Conservation (phyloP, 2,888 invertebrate genomes). For the Laothoe populi region DNA sequence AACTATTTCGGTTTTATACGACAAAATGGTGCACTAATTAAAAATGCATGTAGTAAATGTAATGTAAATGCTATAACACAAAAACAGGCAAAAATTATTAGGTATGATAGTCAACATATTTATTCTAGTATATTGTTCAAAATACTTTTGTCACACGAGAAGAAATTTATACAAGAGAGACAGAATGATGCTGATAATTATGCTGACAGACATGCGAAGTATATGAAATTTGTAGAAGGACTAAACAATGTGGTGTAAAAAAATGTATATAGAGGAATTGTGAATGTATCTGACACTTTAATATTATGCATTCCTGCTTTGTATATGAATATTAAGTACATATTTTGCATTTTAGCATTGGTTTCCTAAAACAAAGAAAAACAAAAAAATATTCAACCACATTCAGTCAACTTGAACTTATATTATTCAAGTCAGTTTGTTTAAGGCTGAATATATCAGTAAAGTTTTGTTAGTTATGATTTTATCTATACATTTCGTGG, state of each 20-base stretch:
- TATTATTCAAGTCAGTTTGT: too few species aligned
- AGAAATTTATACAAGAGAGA: conserved; percentile 71
- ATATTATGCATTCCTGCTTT: conserved; percentile 16
- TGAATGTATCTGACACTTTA: not conserved
- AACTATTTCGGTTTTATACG: conserved; percentile 72
- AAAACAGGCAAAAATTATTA: conserved; percentile 69
- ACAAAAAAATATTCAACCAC: too few species aligned
- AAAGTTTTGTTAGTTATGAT: too few species aligned
- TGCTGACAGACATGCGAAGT: conserved; percentile 81
- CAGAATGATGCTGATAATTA: conserved; percentile 68
- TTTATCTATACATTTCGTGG: too few species aligned
- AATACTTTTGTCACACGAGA: conserved; percentile 73
- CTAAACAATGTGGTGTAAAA: conserved; percentile 62
- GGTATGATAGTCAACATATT: conserved; percentile 71
- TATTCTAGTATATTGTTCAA: conserved; percentile 78
- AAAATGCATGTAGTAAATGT: conserved; percentile 63
- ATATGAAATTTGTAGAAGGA: conserved; percentile 80
- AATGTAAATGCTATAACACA: conserved; percentile 58
- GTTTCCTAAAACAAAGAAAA: not conserved
- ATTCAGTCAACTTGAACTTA: too few species aligned
- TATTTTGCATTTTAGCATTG: too few species aligned
- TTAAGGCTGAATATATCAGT: too few species aligned
- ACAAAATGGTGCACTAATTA: conserved; percentile 61
- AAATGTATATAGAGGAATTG: not conserved
- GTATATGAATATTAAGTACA: conserved; percentile 2